Evolutionary conservation across 2,888 invertebrate genomes (phyloP).

Genomic region (Eupithecia vulgata): DNA sequence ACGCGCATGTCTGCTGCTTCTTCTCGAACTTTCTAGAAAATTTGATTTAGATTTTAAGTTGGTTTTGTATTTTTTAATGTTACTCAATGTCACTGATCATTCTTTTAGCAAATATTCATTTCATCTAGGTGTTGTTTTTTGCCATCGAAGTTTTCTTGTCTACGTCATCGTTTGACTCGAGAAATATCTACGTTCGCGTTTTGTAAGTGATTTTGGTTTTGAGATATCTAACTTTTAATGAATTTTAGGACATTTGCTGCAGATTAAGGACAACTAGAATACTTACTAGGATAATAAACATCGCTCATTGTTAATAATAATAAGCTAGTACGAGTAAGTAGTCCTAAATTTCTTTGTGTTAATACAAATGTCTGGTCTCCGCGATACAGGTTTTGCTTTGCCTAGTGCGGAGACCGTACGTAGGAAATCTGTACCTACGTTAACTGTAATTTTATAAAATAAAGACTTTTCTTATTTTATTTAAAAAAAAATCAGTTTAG

Average conservation of each 20-base stretch:
- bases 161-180: too few relatives aligned
- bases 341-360: too few relatives aligned
- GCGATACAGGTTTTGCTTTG: too few relatives aligned
- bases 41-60: not conserved
- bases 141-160: not conserved
- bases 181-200: not conserved
- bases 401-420: too few relatives aligned
- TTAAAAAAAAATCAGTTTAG: too few relatives aligned
- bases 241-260: not conserved
- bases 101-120: not conserved
- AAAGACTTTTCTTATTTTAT: too few relatives aligned
- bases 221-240: not conserved
- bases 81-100: not conserved
- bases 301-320: too few relatives aligned
- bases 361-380: too few relatives aligned
- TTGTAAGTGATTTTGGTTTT: not conserved
- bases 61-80: not conserved
- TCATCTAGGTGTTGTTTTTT: not conserved
- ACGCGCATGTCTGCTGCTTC: constrained; percentile 90
- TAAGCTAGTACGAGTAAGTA: too few relatives aligned
- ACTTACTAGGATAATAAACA: too few relatives aligned
- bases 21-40: constrained; percentile 85
- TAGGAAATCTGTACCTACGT: too few relatives aligned
- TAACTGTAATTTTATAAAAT: too few relatives aligned
- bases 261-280: not conserved